phyloP scores from a whole-genome alignment of 2,888 invertebrate genomes.

The Blomia tropicalis region DNA sequence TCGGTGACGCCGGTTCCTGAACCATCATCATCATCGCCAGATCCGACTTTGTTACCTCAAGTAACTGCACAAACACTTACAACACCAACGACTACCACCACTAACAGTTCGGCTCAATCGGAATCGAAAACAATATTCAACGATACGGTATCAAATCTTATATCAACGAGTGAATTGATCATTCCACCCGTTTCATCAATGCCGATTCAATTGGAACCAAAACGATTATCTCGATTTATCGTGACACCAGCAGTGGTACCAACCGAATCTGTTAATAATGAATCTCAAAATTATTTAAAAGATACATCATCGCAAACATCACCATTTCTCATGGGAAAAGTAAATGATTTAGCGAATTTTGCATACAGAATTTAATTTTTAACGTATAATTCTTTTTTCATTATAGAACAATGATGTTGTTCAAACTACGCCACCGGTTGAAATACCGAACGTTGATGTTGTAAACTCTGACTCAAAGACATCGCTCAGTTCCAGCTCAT shows the following conservation, averaged over 20 bases:
- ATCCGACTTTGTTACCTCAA: neutral
- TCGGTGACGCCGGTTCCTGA: constrained; percentile 8
- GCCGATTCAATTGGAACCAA: no score
- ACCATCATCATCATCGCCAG: neutral
- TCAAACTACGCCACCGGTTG: neutral
- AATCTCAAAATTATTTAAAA: neutral
- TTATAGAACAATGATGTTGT: neutral
- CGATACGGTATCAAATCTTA: neutral
- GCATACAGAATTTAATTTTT: no score
- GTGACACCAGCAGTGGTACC: constrained; percentile 6
- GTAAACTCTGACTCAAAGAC: neutral
- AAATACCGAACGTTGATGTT: neutral
- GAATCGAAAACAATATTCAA: neutral
- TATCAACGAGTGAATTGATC: neutral
- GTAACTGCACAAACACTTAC: constrained; percentile 5
- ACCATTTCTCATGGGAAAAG: neutral
- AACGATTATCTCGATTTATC: constrained; percentile 16
- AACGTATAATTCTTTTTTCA: neutral
- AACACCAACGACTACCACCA: constrained; percentile 4
- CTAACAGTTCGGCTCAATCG: neutral
- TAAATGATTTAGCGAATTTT: neutral
- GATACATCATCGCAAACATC: constrained; percentile 19
- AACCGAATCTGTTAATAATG: neutral
- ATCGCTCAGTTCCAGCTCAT: constrained; percentile 16
- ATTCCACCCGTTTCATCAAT: neutral